Evolutionary conservation across 2,113 vertebrate species (phyloP).

Genomic region (Buteo buteo): DNA sequence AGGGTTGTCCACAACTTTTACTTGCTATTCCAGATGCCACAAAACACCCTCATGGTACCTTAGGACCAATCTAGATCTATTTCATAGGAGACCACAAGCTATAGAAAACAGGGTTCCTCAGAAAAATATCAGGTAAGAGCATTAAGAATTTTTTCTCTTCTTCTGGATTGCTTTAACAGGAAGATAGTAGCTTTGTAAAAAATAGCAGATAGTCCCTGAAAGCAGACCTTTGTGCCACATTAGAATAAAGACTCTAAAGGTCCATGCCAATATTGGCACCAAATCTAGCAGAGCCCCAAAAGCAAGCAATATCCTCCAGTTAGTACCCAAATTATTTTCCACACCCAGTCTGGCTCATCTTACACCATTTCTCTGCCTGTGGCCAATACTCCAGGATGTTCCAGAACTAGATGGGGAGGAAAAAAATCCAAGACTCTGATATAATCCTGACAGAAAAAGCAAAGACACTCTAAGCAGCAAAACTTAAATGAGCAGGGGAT

Average conservation of each 20-base stretch:
- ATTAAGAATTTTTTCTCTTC: background rate
- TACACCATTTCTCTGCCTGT: background rate
- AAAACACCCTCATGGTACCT: background rate
- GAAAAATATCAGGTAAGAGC: background rate
- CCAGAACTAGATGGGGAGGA: background rate
- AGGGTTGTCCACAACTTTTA: background rate
- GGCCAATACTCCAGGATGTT: background rate
- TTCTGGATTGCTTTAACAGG: background rate
- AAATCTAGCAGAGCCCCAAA: background rate
- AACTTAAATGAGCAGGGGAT: background rate
- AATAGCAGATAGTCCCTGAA: background rate
- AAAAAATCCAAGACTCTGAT: background rate
- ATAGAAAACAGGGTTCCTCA: background rate
- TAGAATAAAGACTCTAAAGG: background rate
- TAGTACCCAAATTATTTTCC: background rate
- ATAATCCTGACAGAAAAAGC: background rate
- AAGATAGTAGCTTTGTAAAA: background rate
- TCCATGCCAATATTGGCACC: background rate
- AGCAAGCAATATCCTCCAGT: background rate
- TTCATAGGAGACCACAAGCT: background rate
- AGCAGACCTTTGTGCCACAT: background rate
- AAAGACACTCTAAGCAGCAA: background rate
- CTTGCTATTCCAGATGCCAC: background rate
- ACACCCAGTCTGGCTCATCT: background rate
- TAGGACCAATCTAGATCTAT: background rate